Evolutionary conservation across 92 coral and sea anemone genomes (phyloP), one percentile per base, ranked within the genome.

Genomic region (Zoanthus solanderi): DNA sequence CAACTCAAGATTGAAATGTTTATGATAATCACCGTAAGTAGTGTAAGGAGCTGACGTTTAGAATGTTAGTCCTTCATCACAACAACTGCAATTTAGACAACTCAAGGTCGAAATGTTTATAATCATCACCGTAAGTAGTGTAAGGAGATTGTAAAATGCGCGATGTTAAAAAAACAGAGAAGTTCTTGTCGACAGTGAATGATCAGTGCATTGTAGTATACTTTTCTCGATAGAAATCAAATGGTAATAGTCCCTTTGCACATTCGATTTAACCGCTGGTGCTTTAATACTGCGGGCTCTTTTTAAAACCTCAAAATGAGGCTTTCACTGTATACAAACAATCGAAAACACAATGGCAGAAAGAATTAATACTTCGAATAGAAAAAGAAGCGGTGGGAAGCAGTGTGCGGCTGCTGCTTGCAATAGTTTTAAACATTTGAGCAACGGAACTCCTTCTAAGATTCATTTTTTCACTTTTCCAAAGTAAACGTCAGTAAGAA

Each of bases 351-450:
- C 56, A 50, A 67, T 67, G 37, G 72, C 4, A 29, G 72, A 67
- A 67, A 23, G 44, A 67, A 18, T 23, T 23, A 23, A 28, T 67
- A 28, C 72, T 23, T 5, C 14, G 72, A 67, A 67, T 42, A 67
- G 42, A 30, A 67, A 67, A 30, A 67, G 72, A 67, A 67, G 42
- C 72, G 0, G 42, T 6, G 42, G 32, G 32, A 67, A 67, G 37
- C 42, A 67, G 42, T 67, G 72, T 23, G 72, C 72, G 0, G 72
- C 72, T 10, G 72, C 14, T 67, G 13, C 72, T 67, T 67, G 72
- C 72, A 67, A 67, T 30, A 67, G 72, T 30, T 67, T 67, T 67
- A 10, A 67, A 67, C 23, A 18, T 67, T 67, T 18, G 72, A 67
- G 34, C 72, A 67, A 67, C 13, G 72, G 42, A 23, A 67, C 72